Base-by-base conservation (phyloP, 2,888 invertebrate genomes). In the Punctoribates punctum region DNA sequence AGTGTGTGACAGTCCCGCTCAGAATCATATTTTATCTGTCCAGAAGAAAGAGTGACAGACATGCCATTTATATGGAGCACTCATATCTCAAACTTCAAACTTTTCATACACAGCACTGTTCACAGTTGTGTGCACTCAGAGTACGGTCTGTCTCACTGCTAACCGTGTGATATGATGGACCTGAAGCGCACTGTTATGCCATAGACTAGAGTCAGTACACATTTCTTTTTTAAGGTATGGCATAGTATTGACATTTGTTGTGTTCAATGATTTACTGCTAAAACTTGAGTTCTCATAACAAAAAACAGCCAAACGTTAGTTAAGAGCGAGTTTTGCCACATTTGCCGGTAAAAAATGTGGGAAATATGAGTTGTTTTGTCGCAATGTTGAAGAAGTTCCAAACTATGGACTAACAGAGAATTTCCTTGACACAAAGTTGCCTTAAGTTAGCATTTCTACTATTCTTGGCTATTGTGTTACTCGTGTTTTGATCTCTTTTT, bases 11-110 rank as follows among this genome's bases (percentile, higher is more conserved):
- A 79, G 78, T 77, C 73, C 77, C 75, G 78, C 78, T 38, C 42
- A 72, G n/a, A 38, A 77, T 77, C 78, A 76, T 78, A 79, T 79
- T 78, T 78, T 79, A 79, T 78, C 78, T 79, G 75, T 15, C 48
- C 42, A 72, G 13, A 46, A 72, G 72, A 38, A 46, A 72, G 20
- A 46, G 42, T 72, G 72, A 72, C 72, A 72, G 72, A 46, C 72
- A 72, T 62, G 60, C 60, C 60, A 62, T 62, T 25, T 20, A 62
- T 62, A 62, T 62, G 27, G 27, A 62, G 27, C 60, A 62, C 60
- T 62, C 60, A 62, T 62, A 62, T 62, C 60, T 62, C 60, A 62
- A 62, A 62, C 60, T 20, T 25, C 9, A 62, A 25, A 20, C 13
- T 62, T 62, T 62, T 54, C 54, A 54, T 54, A 54, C 15, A 13